Percentiles rank a stretch among this genome's conserved stretches.
These are phyloP conservation scores for Lysandra coridon DNA, from an alignment of 2,888 invertebrate genomes.

Conservation along the genomic window DNA sequence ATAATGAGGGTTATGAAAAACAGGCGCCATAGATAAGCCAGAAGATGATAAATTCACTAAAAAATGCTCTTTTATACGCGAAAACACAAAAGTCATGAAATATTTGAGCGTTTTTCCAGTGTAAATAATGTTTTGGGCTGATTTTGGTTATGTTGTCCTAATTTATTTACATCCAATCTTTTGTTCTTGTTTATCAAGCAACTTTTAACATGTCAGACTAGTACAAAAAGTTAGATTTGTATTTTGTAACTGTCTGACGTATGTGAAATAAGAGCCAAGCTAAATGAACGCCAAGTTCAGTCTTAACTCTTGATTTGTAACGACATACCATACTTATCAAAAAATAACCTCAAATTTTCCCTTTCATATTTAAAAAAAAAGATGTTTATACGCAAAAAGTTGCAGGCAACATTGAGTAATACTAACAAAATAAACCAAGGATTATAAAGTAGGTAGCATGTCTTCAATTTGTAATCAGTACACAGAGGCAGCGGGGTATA, in stretches of 20 bases:
- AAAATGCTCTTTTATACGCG: background rate
- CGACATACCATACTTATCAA: too few relatives aligned
- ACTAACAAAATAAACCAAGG: background rate
- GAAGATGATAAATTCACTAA: background rate
- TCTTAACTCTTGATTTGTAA: too few relatives aligned
- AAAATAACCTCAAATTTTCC: background rate
- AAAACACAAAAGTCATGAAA: background rate
- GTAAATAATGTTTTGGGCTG: background rate
- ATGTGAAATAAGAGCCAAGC: too few relatives aligned
- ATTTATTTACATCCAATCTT: background rate
- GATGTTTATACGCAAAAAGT: too few relatives aligned
- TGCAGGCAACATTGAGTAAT: too few relatives aligned
- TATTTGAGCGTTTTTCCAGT: background rate
- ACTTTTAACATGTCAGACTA: background rate
- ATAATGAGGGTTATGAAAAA: constrained; percentile 18
- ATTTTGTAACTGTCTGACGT: too few relatives aligned
- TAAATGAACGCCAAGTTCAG: too few relatives aligned
- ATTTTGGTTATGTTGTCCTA: background rate
- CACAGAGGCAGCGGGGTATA: constrained; percentile 46
- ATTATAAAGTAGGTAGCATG: background rate
- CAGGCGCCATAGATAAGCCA: background rate
- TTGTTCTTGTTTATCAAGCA: background rate
- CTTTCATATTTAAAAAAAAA: too few relatives aligned
- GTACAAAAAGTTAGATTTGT: too few relatives aligned
- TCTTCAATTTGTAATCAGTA: constrained; percentile 36